Evolutionary conservation across 2,797 vertebrate genomes (phyloP).

Genomic region (Melanotaenia nigrans): DNA sequence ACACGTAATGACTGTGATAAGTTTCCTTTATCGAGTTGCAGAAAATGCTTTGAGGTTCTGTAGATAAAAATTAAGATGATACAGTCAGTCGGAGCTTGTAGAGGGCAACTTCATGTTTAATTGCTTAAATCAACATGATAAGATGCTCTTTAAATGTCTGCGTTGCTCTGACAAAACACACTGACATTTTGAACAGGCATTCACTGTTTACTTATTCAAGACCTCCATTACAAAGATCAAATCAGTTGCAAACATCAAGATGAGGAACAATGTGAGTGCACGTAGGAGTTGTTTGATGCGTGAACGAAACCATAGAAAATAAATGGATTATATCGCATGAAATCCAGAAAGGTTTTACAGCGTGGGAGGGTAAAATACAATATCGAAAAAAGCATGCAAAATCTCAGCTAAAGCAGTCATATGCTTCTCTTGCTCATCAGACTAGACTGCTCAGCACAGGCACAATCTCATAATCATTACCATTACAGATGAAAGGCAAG

Average conservation of each 20-base stretch:
- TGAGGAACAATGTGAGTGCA: conserved; percentile 60
- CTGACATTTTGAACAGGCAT: conserved; percentile 75
- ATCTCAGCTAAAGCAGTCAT: conserved; percentile 38
- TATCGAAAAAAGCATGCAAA: conserved; percentile 27
- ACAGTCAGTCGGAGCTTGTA: conserved; percentile 80
- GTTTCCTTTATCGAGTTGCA: conserved; percentile 77
- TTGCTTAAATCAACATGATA: conserved; percentile 87
- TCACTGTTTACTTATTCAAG: conserved; percentile 78
- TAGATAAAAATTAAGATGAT: conserved; percentile 86
- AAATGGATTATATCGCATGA: conserved; percentile 30
- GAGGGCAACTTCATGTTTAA: conserved; percentile 87
- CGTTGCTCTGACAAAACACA: conserved; percentile 73
- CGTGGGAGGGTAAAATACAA: conserved; percentile 21
- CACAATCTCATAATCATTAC: conserved; percentile 87
- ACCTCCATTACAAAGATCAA: conserved; percentile 76
- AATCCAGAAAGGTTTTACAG: not conserved
- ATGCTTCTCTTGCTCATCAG: conserved; percentile 72
- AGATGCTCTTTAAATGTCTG: conserved; percentile 83
- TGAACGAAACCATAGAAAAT: conserved; percentile 26
- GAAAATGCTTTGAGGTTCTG: conserved; percentile 85
- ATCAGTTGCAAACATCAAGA: conserved; percentile 69
- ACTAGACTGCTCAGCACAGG: conserved; percentile 76
- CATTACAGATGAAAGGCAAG: conserved; percentile 88
- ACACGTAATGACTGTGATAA: conserved; percentile 83
- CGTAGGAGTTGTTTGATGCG: conserved; percentile 44